These are phyloP conservation scores for Sminthurinus aureus DNA, from an alignment of 2,888 invertebrate genomes.

Conservation along the genomic window DNA sequence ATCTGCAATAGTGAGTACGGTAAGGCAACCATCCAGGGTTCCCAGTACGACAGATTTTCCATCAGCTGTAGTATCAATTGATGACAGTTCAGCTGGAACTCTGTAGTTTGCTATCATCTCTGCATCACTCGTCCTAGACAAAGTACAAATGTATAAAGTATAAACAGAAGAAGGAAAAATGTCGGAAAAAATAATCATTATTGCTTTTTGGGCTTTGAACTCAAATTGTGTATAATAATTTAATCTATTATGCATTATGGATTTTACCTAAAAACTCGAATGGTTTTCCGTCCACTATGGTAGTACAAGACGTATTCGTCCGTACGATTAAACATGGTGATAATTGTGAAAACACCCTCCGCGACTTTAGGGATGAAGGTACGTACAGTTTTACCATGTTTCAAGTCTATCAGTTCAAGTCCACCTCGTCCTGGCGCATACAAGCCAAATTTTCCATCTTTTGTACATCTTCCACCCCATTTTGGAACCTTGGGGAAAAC, in stretches of 20 bases:
- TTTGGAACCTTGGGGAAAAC: constrained; percentile 69
- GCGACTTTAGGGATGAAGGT: constrained; percentile 92
- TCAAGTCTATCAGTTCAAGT: constrained; percentile 88
- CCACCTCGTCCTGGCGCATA: constrained; percentile 95
- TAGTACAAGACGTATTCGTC: constrained; percentile 97
- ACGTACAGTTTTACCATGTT: constrained; percentile 85
- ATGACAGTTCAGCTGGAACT: constrained; percentile 87
- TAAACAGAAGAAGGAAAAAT: too few species aligned
- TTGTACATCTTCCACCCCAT: constrained; percentile 90
- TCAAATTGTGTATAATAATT: too few species aligned
- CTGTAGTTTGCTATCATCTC: constrained; percentile 92
- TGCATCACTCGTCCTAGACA: constrained; percentile 83
- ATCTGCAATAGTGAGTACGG: constrained; percentile 84
- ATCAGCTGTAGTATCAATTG: constrained; percentile 83
- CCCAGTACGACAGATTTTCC: constrained; percentile 85
- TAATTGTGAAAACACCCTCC: constrained; percentile 96
- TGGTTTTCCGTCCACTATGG: constrained; percentile 92
- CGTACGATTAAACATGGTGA: constrained; percentile 86
- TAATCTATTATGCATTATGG: background rate
- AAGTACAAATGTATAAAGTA: too few species aligned
- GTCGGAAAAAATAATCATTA: too few species aligned
- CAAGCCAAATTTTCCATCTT: constrained; percentile 87
- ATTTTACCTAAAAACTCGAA: constrained; percentile 83
- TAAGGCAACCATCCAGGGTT: constrained; percentile 88
- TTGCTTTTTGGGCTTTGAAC: too few species aligned